phyloP scores from a whole-genome alignment of 2,888 invertebrate species.

The Eilema depressum region DNA sequence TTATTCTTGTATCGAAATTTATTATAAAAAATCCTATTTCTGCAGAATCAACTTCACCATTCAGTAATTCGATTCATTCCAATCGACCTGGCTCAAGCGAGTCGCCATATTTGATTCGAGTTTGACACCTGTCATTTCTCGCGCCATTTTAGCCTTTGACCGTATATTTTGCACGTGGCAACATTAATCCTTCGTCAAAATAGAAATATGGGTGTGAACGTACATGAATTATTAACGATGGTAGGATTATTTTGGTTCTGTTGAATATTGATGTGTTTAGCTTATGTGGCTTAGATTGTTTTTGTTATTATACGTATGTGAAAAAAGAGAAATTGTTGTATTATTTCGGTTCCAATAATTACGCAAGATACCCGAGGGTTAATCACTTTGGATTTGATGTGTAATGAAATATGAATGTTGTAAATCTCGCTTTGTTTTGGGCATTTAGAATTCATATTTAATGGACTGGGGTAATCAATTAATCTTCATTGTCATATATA shows the following conservation, averaged over 20 bases:
- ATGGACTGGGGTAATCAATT: too few species aligned
- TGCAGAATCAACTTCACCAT: constrained; percentile 4
- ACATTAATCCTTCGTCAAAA: constrained; percentile 55
- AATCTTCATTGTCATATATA: too few species aligned
- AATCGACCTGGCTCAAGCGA: constrained; percentile 27
- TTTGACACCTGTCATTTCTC: constrained; percentile 78
- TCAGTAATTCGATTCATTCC: constrained; percentile 18
- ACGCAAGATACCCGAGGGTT: not conserved
- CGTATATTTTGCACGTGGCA: constrained; percentile 66
- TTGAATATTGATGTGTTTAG: constrained; percentile 24
- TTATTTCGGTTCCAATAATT: not conserved
- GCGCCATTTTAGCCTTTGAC: constrained; percentile 63
- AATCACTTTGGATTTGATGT: not conserved
- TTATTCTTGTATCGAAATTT: not conserved
- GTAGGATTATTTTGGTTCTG: constrained; percentile 34
- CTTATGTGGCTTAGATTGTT: not conserved
- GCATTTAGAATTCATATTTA: too few species aligned
- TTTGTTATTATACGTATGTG: not conserved
- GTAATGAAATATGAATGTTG: not conserved
- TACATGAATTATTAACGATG: constrained; percentile 37
- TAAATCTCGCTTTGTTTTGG: too few species aligned
- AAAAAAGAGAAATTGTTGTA: not conserved
- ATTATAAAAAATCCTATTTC: not conserved
- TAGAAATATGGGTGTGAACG: constrained; percentile 42
- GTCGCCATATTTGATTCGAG: constrained; percentile 67